Conservation (phyloP, 2,888 invertebrate genomes). For the Drosophila hamatofila region DNA sequence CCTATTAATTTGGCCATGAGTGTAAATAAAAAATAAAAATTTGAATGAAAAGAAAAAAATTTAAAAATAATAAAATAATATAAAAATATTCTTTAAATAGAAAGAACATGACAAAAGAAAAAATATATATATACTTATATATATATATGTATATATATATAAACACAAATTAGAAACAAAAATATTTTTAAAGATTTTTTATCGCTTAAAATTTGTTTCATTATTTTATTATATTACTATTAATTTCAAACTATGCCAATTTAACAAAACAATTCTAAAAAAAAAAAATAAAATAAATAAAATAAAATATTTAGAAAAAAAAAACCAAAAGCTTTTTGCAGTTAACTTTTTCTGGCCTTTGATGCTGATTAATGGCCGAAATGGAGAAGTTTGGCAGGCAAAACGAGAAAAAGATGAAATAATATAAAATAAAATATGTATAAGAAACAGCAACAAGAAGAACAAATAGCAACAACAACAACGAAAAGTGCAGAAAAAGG, state of each 20-base stretch:
- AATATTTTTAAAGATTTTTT: not conserved
- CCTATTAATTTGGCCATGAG: too few species aligned
- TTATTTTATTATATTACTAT: not conserved
- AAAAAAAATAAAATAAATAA: not conserved
- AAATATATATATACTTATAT: too few species aligned
- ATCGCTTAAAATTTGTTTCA: not conserved
- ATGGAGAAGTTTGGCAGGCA: constrained; percentile 29
- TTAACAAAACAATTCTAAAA: not conserved
- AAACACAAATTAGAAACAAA: too few species aligned
- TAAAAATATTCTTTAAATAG: too few species aligned
- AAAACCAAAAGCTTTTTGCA: constrained; percentile 10
- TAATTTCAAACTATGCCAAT: not conserved
- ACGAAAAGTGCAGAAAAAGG: constrained; percentile 46
- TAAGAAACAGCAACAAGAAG: constrained; percentile 7
- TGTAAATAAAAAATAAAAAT: too few species aligned
- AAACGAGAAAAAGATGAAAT: constrained; percentile 4
- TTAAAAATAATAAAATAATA: too few species aligned
- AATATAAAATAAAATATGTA: constrained; percentile 6
- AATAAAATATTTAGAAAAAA: not conserved
- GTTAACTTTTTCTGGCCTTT: constrained; percentile 27
- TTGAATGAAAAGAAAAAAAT: too few species aligned
- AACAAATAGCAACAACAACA: constrained; percentile 2
- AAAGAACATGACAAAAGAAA: too few species aligned
- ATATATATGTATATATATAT: too few species aligned
- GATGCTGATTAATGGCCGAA: constrained; percentile 62